Base-by-base conservation (phyloP, 2,113 vertebrate species). In the Phycodurus eques region DNA sequence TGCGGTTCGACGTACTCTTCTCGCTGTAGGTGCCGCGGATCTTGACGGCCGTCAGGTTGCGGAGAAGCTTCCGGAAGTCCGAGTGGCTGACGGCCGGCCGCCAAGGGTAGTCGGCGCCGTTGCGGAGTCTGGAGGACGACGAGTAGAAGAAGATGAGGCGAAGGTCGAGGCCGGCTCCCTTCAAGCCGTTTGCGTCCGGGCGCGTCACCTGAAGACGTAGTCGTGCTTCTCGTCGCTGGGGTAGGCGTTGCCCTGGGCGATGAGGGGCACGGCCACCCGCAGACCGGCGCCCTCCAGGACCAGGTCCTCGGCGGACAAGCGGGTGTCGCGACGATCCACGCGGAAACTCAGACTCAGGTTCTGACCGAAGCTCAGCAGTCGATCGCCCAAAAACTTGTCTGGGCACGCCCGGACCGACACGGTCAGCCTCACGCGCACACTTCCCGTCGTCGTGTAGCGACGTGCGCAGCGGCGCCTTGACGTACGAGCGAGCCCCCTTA, bases 21-120 rank as follows among this genome's bases (percentile, higher is more conserved):
- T 97, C 95, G 2, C 95, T 99, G 85, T 98, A 99, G 0, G 96
- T 98, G 47, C 97, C 97, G 0, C 97, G 94, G 86, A 99, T 97
- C 89, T 96, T 99, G 82, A 99, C 87, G 68, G 95, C 88, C 0
- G 97, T 99, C 86, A 99, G 91, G 67, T 98, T 99, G 78, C 95
- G 92, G 6, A 99, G 94, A 80, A 99, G 95, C 75, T 95, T 98
- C 92, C 98, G 97, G 92, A 99, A 99, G 56, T 98, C 94, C 0
- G 94, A 92, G 19, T 96, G 91, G 0, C 90, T 91, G 67, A 98
- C 88, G 65, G 87, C n/a, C 9, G 98, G 98, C 71, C 93, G 95
- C 98, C 97, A 99, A 0, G 96, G 94, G 67, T 98, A 97, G 80
- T 97, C 95, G 0, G 95, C 88, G 67, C 93, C 95, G 85, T 98